These are phyloP conservation scores for Xenus cinereus DNA, from an alignment of 2,113 vertebrate genomes.

Conservation along the genomic window DNA sequence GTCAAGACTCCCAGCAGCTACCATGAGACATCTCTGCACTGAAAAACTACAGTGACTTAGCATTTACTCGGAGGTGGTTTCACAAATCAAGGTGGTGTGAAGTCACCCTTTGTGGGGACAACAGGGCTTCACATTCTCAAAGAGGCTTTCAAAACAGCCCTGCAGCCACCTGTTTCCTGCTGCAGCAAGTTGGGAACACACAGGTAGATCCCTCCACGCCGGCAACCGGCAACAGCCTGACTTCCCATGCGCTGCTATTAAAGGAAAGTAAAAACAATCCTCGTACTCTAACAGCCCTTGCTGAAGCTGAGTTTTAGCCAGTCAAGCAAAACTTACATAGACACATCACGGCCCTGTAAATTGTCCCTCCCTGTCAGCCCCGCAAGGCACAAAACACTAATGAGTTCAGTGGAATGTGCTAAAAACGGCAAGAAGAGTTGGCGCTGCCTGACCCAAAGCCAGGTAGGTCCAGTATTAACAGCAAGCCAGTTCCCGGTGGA, in stretches of 20 bases:
- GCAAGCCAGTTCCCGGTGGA: constrained; percentile 60
- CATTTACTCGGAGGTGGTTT: not conserved
- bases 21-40: not conserved
- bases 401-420: constrained; percentile 49
- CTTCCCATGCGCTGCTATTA: not conserved
- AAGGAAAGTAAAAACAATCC: not conserved
- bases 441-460: not conserved
- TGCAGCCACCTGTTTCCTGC: not conserved
- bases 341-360: constrained; percentile 12
- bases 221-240: not conserved
- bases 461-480: constrained; percentile 34
- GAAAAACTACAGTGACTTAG: not conserved
- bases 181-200: not conserved
- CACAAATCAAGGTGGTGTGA: not conserved
- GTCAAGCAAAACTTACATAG: constrained; percentile 16
- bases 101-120: not conserved
- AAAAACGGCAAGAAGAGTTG: constrained; percentile 54
- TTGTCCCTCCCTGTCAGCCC: constrained; percentile 31
- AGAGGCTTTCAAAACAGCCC: not conserved
- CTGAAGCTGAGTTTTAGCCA: not conserved
- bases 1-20: not conserved
- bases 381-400: constrained; percentile 20
- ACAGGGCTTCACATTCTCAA: not conserved
- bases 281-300: not conserved
- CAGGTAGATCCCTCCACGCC: not conserved